Evolutionary conservation across 2,888 invertebrate species (phyloP).

Genomic region (Chirona hameri): DNA sequence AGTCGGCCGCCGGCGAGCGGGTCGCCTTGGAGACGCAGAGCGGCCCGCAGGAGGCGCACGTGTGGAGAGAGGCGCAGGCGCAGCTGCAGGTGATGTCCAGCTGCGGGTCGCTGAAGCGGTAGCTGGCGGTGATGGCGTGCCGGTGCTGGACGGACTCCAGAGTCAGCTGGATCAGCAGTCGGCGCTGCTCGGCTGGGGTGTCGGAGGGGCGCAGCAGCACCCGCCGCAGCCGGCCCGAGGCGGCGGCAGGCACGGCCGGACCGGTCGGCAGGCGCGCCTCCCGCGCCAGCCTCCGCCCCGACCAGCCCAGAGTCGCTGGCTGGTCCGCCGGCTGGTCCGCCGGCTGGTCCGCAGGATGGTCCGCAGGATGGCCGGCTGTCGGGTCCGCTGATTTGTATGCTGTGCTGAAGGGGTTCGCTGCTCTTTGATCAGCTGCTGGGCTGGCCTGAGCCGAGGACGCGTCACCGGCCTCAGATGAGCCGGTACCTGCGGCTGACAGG

Average conservation of each 20-base stretch:
- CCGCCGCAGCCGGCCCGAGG: neutral
- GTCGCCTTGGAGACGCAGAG: slow-evolving; percentile 11
- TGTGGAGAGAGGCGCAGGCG: slow-evolving; percentile 26
- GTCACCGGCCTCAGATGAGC: too few species aligned
- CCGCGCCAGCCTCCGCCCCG: neutral
- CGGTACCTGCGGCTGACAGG: neutral
- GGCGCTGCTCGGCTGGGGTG: neutral
- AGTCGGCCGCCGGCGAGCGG: neutral
- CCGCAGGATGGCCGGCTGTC: too few species aligned
- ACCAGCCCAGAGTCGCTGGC: neutral
- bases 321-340: neutral
- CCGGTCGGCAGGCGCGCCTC: neutral
- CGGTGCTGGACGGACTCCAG: neutral
- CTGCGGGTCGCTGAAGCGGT: slow-evolving; percentile 12
- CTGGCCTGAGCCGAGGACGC: too few species aligned
- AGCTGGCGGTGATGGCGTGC: slow-evolving; percentile 1
- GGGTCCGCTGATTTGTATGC: too few species aligned
- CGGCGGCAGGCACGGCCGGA: neutral
- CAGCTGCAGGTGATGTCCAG: slow-evolving; percentile 8
- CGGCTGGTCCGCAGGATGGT: neutral
- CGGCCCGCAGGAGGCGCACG: neutral
- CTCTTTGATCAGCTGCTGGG: too few species aligned
- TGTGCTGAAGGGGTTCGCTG: too few species aligned
- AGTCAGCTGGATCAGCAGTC: slow-evolving; percentile 24
- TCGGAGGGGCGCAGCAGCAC: neutral